Conservation (phyloP, 2,888 invertebrate genomes). For the Hylaea fasciaria region DNA sequence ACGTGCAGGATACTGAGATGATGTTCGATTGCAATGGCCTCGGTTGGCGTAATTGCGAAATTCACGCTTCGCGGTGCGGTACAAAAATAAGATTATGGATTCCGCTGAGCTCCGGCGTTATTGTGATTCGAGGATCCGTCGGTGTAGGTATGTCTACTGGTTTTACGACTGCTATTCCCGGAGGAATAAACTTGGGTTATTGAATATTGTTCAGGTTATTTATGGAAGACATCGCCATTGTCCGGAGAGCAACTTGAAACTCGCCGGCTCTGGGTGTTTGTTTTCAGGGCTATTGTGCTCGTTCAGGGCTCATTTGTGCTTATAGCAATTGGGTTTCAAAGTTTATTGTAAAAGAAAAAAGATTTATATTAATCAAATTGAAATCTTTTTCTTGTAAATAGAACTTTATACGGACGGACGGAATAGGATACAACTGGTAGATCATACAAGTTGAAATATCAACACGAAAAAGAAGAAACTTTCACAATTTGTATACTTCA, state of each 20-base stretch:
- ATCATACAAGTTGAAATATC: no score
- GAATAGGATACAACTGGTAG: no score
- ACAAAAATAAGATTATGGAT: constrained; percentile 86
- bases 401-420: no score
- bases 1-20: constrained; percentile 53
- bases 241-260: constrained; percentile 61
- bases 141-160: constrained; percentile 82
- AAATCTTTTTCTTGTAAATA: no score
- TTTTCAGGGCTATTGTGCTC: constrained; percentile 46
- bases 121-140: constrained; percentile 85
- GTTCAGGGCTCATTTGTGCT: constrained; percentile 15
- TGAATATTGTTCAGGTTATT: constrained; percentile 82
- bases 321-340: constrained; percentile 5
- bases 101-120: constrained; percentile 83
- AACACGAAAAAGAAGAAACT: no score
- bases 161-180: constrained; percentile 83
- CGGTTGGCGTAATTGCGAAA: constrained; percentile 81
- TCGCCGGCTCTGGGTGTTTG: constrained; percentile 60
- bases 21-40: constrained; percentile 57
- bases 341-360: constrained; percentile 1
- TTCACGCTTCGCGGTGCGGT: constrained; percentile 84
- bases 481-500: no score
- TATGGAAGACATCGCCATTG: constrained; percentile 79
- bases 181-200: constrained; percentile 82
- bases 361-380: no score